These are phyloP conservation scores for Mormyrus iriodes DNA, from an alignment of 2,113 vertebrate species.

Conservation along the genomic window DNA sequence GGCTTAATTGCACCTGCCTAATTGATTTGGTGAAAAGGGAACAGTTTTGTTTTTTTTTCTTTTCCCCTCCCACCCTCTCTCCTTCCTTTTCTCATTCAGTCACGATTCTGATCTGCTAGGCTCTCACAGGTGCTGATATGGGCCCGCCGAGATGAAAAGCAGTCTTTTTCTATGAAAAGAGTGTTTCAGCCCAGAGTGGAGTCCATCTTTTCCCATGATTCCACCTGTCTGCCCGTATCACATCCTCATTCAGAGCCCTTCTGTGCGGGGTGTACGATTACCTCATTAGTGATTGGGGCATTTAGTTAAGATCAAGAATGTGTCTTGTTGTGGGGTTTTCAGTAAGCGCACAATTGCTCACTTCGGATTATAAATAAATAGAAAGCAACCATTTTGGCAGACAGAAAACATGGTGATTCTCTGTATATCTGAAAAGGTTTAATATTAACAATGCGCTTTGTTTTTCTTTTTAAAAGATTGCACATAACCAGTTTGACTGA, in stretches of 20 bases:
- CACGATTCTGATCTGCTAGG: conserved; percentile 48
- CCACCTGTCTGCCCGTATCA: background rate
- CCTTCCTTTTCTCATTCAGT: conserved; percentile 34
- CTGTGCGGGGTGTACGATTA: background rate
- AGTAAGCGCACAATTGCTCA: background rate
- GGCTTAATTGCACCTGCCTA: conserved; percentile 68
- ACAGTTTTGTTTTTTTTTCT: conserved; percentile 46
- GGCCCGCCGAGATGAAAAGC: background rate
- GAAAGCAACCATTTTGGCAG: background rate
- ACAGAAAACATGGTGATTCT: background rate
- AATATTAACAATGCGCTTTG: background rate
- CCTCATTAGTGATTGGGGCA: background rate
- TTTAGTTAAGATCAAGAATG: conserved; percentile 6
- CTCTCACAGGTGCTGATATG: conserved; percentile 49
- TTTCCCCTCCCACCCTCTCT: conserved; percentile 29
- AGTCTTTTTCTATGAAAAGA: background rate
- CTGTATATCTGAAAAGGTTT: background rate
- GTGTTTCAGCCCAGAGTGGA: conserved; percentile 8
- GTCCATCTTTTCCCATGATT: conserved; percentile 29
- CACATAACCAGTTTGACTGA: background rate
- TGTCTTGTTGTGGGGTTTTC: background rate
- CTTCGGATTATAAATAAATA: background rate
- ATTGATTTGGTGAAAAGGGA: conserved; percentile 64
- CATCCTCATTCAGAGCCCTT: background rate
- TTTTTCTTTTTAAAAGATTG: no score